A percentile compares a stretch with the other conserved stretches of the same genome.
phyloP scores from a whole-genome alignment of 2,113 vertebrate species.

The Pelobates fuscus region DNA sequence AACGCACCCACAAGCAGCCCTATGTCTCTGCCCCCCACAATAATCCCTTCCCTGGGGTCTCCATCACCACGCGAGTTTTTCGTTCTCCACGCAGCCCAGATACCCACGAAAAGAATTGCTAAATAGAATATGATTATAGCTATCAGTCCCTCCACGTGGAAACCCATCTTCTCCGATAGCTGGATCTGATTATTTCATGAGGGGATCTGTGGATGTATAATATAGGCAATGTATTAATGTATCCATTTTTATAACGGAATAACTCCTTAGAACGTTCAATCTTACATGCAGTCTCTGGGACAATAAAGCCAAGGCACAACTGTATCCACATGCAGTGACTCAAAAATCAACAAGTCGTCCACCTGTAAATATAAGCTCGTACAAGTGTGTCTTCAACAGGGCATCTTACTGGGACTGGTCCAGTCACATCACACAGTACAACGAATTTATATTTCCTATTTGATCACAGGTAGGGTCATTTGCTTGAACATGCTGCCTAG shows the following conservation, averaged over 20 bases:
- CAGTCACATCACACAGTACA: background rate
- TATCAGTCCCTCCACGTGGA: constrained; percentile 89
- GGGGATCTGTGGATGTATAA: constrained; percentile 60
- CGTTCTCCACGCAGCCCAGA: constrained; percentile 98
- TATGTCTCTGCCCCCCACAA: constrained; percentile 94
- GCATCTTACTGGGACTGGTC: background rate
- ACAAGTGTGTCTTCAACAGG: background rate
- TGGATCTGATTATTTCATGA: constrained; percentile 72
- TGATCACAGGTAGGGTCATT: background rate
- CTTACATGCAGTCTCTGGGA: background rate
- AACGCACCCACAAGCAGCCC: constrained; percentile 94
- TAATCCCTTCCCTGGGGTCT: constrained; percentile 89
- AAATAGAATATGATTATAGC: constrained; percentile 93
- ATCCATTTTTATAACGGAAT: too few relatives aligned
- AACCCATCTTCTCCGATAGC: constrained; percentile 73
- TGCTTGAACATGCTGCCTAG: too few relatives aligned
- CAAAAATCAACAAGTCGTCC: constrained; percentile 30
- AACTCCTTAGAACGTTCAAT: background rate
- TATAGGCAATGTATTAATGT: background rate
- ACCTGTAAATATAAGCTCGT: constrained; percentile 6
- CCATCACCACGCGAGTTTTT: constrained; percentile 78
- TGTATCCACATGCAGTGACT: too few relatives aligned
- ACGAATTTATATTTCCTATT: background rate
- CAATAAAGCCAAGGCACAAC: background rate
- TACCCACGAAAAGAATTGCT: constrained; percentile 89